Base-by-base conservation (phyloP, 2,888 invertebrate species). In the Phytoseiulus persimilis region DNA sequence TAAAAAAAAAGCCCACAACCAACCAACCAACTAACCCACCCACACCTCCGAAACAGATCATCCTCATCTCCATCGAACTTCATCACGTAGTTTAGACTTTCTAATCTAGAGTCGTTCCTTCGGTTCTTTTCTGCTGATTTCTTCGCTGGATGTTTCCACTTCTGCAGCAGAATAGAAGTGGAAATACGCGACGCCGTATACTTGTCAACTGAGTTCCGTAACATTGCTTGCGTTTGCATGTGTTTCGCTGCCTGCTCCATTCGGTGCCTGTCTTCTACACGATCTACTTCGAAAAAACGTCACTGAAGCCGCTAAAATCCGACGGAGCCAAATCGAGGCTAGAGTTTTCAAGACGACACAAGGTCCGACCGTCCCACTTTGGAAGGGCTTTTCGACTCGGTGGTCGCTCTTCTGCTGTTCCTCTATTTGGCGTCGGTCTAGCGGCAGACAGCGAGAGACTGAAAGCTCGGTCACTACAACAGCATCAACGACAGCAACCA, bases 251-350 rank as follows among this genome's bases (percentile, higher is more conserved):
- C 65, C 65, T 65, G 65, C 14, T 28, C 65, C 23, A 65, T 65
- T 65, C 65, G 65, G 65, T 65, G 65, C 65, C 65, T 65, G 65
- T 65, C 65, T 65, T 65, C 65, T 65, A 65, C 65, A 65, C 65
- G 65, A 3, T 65, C 9, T 65, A 23, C 65, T 18, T 28, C 1
- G 2, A 65, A 39, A 65, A 65, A 65, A 65, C 65, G 65, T 65
- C 65, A 23, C 65, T 28, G 18, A 65, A 65, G 65, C 65, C 65
- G 65, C 65, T 28, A 28, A 65, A 65, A 65, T 23, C 18, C 65
- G 65, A 65, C 65, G 65, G 23, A 28, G 65, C 28, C 65, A 28
- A 65, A 65, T 65, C 65, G 65, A 65, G 65, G 28, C 14, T 23
- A 65, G 18, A 65, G 28, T 2, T 23, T 65, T 6, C 18, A 65